Evolutionary conservation across 2,797 vertebrate species (phyloP).

Genomic region (Malacoctenus gilli): DNA sequence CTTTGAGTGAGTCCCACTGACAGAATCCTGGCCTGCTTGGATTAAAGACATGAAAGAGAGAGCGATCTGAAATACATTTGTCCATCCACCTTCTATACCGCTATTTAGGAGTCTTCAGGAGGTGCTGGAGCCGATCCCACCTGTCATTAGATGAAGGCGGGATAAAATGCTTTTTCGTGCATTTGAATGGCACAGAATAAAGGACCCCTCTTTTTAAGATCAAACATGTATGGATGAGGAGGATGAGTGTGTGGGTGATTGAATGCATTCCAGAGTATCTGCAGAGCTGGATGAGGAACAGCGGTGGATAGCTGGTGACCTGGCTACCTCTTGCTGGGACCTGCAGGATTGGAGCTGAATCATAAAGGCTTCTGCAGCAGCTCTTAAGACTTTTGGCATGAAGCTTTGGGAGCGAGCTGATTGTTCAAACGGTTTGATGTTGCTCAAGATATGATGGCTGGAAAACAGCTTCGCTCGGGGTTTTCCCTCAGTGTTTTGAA

Average conservation of each 20-base stretch:
- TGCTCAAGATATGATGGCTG: conserved; percentile 4
- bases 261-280: conserved; percentile 34
- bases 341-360: conserved; percentile 40
- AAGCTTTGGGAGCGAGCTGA: conserved; percentile 41
- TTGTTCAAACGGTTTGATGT: conserved; percentile 32
- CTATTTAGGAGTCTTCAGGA: too few relatives aligned
- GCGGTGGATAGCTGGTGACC: conserved; percentile 34
- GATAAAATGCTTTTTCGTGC: too few relatives aligned
- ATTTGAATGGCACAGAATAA: neutral
- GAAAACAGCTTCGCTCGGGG: conserved; percentile 4
- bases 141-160: too few relatives aligned
- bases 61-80: too few relatives aligned
- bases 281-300: conserved; percentile 34
- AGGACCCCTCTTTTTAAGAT: neutral
- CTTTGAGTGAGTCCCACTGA: too few relatives aligned
- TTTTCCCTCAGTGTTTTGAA: conserved; percentile 12
- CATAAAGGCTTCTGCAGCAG: conserved; percentile 37
- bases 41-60: too few relatives aligned
- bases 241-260: conserved; percentile 24
- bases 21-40: too few relatives aligned
- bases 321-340: conserved; percentile 34
- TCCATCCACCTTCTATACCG: too few relatives aligned
- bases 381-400: conserved; percentile 32
- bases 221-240: conserved; percentile 15
- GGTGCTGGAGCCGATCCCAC: too few relatives aligned